These are phyloP conservation scores for Oncorhynchus mykiss DNA, from an alignment of 2,113 vertebrate species.

Conservation along the genomic window DNA sequence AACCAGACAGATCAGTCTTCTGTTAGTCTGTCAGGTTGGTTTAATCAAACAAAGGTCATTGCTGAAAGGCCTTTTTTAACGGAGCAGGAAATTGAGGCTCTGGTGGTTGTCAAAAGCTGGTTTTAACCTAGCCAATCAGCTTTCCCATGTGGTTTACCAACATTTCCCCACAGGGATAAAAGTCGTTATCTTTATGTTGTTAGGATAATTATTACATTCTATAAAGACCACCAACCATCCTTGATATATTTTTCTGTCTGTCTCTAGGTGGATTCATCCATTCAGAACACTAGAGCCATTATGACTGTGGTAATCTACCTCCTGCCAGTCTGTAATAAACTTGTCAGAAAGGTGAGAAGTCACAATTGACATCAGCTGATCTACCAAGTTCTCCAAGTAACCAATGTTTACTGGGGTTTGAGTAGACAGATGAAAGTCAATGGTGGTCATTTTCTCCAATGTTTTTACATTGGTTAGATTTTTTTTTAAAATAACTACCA, in stretches of 20 bases:
- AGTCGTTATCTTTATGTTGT: no score
- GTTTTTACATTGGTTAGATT: no score
- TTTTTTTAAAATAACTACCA: no score
- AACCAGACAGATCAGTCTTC: constrained; percentile 24
- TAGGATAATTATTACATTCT: no score
- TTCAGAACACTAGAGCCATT: constrained; percentile 83
- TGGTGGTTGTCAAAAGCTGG: not conserved
- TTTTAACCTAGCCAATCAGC: no score
- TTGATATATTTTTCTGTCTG: not conserved
- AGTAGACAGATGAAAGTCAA: no score
- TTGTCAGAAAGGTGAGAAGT: constrained; percentile 81
- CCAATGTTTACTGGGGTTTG: no score
- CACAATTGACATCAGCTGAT: not conserved
- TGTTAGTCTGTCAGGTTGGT: constrained; percentile 16
- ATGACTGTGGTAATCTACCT: constrained; percentile 81
- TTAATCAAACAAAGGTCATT: constrained; percentile 28
- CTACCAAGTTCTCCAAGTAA: no score
- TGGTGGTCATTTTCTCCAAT: no score
- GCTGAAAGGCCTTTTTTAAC: constrained; percentile 17
- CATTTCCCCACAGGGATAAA: no score
- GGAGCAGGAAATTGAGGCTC: not conserved
- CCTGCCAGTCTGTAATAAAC: constrained; percentile 85
- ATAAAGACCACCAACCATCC: no score
- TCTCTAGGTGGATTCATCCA: constrained; percentile 86
- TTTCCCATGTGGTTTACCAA: no score